A percentile compares a stretch with the other conserved stretches of the same genome.
phyloP scores from a whole-genome alignment of 64 coral and sea anemone genomes.

The Platygyra sinensis region DNA sequence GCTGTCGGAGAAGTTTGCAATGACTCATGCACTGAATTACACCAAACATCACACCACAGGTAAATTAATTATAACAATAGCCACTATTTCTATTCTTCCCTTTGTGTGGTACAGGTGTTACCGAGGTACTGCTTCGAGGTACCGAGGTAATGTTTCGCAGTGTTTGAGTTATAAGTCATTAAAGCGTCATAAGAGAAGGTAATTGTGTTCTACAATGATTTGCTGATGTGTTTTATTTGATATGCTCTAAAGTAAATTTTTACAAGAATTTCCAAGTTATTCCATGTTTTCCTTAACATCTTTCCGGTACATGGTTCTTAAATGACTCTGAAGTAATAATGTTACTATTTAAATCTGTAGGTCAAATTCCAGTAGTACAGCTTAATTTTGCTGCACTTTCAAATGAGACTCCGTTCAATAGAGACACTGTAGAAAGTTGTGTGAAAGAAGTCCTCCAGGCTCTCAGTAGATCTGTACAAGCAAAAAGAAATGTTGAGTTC shows the following conservation, averaged over 20 bases:
- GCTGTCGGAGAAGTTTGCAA: constrained; percentile 96
- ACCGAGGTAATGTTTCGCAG: neutral
- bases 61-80: constrained; percentile 24
- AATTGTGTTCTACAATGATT: neutral
- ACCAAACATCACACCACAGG: constrained; percentile 96
- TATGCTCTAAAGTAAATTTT: too few species aligned
- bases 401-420: constrained; percentile 85
- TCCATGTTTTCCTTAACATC: too few species aligned
- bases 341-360: constrained; percentile 36
- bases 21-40: constrained; percentile 85
- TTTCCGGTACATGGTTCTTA: too few species aligned
- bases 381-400: constrained; percentile 90
- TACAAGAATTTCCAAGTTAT: too few species aligned
- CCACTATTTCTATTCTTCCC: neutral
- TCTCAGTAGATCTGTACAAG: constrained; percentile 88
- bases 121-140: too few species aligned
- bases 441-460: constrained; percentile 97
- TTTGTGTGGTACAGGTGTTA: neutral
- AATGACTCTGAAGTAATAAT: neutral
- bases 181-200: neutral
- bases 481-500: constrained; percentile 97
- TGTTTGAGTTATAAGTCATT: neutral
- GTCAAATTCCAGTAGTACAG: constrained; percentile 94
- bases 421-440: constrained; percentile 98
- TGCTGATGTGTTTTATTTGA: too few species aligned